Conservation (phyloP, 2,797 vertebrate species). For the Sebastes iracundus region DNA sequence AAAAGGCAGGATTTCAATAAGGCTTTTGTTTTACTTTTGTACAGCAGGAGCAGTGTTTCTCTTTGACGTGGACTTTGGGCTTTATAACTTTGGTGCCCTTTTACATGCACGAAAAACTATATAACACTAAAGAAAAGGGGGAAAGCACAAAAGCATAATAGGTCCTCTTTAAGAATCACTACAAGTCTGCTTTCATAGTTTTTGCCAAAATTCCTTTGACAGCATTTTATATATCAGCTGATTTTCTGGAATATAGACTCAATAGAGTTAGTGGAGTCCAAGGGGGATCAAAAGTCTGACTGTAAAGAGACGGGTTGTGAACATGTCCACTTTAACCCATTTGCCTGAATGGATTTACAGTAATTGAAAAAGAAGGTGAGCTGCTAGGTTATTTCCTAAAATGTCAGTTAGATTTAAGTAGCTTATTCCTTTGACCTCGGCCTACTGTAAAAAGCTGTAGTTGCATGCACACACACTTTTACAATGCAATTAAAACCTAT, state of each 20-base stretch:
- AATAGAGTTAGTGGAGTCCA: rapidly evolving
- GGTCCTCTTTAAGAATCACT: not conserved
- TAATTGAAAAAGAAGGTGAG: not conserved
- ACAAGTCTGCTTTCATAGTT: not conserved
- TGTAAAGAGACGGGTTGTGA: not conserved
- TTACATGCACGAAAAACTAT: no score
- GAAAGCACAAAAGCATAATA: no score
- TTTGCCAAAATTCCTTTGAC: not conserved
- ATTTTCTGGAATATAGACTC: not conserved
- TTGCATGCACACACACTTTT: not conserved
- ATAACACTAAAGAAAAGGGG: no score
- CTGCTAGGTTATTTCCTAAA: not conserved
- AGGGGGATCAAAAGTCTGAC: not conserved
- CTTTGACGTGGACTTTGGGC: no score
- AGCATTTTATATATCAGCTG: not conserved
- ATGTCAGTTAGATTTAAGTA: not conserved
- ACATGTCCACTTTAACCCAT: not conserved
- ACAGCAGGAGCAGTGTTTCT: no score
- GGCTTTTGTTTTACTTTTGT: no score
- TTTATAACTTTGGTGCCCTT: no score
- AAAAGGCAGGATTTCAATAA: no score
- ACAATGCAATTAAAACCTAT: not conserved
- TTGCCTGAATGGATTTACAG: not conserved
- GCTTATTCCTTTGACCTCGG: not conserved
- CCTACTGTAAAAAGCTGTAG: not conserved